Conservation (phyloP, 2,113 vertebrate species). For the Sorex fumeus region DNA sequence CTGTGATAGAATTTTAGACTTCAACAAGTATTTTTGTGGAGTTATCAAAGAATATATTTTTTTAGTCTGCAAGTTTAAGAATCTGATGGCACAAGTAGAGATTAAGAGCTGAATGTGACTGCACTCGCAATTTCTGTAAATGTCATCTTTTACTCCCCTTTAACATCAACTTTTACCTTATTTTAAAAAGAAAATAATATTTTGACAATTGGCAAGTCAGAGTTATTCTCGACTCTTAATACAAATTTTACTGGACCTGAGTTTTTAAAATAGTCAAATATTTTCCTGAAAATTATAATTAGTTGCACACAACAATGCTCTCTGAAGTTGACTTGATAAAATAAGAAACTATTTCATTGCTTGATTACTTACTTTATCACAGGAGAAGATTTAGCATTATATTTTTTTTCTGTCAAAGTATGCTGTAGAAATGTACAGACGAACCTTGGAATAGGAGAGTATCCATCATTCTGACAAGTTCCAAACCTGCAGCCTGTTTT, state of each 20-base stretch:
- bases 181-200: background rate
- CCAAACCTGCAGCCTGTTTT: conserved; percentile 28
- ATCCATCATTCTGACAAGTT: conserved; percentile 60
- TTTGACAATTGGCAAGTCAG: background rate
- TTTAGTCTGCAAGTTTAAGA: background rate
- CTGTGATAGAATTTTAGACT: conserved; percentile 22
- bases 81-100: background rate
- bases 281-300: background rate
- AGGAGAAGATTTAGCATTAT: background rate
- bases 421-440: conserved; percentile 56
- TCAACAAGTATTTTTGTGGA: background rate
- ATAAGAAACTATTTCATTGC: conserved; percentile 45
- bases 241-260: background rate
- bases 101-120: background rate
- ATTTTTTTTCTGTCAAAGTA: background rate
- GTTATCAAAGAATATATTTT: background rate
- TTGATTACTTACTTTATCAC: conserved; percentile 63
- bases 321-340: background rate
- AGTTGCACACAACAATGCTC: background rate
- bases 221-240: background rate
- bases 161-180: background rate
- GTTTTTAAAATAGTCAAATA: conserved; percentile 16
- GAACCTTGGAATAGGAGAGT: conserved; percentile 41
- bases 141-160: background rate
- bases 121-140: background rate